Percentiles rank a stretch among this genome's conserved stretches.
These are phyloP conservation scores for Carapus acus DNA, from an alignment of 2,797 vertebrate species.

Conservation along the genomic window DNA sequence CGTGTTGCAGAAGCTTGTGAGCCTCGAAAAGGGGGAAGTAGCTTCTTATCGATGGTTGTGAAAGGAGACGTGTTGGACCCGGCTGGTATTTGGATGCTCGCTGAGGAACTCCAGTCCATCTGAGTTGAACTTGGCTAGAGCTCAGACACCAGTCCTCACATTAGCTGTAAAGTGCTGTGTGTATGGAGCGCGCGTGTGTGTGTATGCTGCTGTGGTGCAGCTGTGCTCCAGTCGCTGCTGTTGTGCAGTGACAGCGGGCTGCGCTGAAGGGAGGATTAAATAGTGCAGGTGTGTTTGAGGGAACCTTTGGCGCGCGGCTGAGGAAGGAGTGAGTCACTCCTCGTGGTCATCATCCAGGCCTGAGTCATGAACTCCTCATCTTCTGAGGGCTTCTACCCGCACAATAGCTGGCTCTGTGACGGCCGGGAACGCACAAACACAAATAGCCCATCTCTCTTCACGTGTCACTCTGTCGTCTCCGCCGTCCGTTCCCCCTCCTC, in stretches of 20 bases:
- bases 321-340: conserved; percentile 76
- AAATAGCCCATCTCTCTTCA: conserved; percentile 34
- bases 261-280: conserved; percentile 58
- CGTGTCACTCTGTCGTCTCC: conserved; percentile 29
- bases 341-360: conserved; percentile 61
- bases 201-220: conserved; percentile 39
- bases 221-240: conserved; percentile 47
- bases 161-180: conserved; percentile 34
- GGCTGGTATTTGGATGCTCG: conserved; percentile 2
- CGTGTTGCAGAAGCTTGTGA: background rate
- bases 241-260: conserved; percentile 56
- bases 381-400: conserved; percentile 43
- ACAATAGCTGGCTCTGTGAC: conserved; percentile 38
- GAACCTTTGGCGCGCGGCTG: conserved; percentile 59
- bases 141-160: conserved; percentile 3
- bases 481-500: conserved; percentile 10
- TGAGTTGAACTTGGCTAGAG: conserved; percentile 23
- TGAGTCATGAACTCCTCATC: conserved; percentile 65
- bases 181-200: too few species aligned
- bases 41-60: conserved; percentile 13
- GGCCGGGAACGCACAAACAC: conserved; percentile 34
- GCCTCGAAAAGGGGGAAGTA: background rate
- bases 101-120: conserved; percentile 18
- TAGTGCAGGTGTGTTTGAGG: conserved; percentile 71
- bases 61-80: conserved; percentile 2